These are phyloP conservation scores for Drosophila colorata DNA, from an alignment of 2,888 invertebrate species.

Conservation along the genomic window DNA sequence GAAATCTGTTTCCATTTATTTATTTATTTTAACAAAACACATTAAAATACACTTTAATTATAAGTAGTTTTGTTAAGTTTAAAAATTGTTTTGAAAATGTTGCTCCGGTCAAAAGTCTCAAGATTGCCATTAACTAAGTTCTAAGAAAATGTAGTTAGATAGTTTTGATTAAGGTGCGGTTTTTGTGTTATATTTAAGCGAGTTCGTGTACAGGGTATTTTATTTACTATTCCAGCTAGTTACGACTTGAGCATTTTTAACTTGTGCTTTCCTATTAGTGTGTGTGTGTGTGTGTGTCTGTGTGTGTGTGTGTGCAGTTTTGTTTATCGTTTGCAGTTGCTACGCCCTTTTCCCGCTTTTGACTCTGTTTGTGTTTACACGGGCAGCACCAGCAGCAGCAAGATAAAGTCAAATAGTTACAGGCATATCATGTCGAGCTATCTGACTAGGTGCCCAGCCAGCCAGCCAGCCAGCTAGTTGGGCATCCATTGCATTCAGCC, in stretches of 20 bases:
- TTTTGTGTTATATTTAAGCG: not conserved
- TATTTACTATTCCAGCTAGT: not conserved
- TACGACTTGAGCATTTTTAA: not conserved
- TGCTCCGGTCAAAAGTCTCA: no score
- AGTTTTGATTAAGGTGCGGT: no score
- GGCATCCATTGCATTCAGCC: constrained; percentile 43
- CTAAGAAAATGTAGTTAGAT: no score
- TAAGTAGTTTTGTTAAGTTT: no score
- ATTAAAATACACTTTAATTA: no score
- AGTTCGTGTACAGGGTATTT: constrained; percentile 9
- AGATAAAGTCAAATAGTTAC: constrained; percentile 77
- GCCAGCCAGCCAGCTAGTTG: constrained; percentile 18
- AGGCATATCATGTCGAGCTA: constrained; percentile 68
- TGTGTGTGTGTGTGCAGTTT: constrained; percentile 22
- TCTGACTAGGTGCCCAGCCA: constrained; percentile 52
- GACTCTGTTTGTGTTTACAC: constrained; percentile 51
- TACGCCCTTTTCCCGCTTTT: constrained; percentile 21
- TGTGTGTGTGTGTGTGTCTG: constrained; percentile 20
- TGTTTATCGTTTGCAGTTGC: constrained; percentile 44
- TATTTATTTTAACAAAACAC: no score
- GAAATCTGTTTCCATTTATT: no score
- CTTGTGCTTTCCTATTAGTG: not conserved
- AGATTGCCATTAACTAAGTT: no score
- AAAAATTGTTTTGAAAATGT: no score
- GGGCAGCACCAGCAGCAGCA: constrained; percentile 46